phyloP scores from a whole-genome alignment of 2,113 vertebrate species.

The Chelonoidis abingdonii region DNA sequence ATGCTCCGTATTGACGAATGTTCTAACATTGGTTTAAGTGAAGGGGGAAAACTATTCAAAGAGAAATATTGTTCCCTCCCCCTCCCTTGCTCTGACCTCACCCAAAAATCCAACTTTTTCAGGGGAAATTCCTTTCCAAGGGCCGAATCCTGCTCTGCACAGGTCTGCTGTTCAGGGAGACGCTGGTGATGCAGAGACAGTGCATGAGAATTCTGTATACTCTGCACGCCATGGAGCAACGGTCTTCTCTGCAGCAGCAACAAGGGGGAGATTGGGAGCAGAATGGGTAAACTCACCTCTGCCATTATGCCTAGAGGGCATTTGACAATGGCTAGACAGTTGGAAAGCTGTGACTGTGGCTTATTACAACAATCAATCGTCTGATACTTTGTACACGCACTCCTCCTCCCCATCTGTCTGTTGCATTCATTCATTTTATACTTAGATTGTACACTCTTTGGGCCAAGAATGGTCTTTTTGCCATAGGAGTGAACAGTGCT shows the following conservation, averaged over 20 bases:
- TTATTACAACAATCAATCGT: background rate
- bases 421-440: background rate
- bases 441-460: background rate
- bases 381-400: background rate
- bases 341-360: background rate
- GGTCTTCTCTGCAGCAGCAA: accelerated
- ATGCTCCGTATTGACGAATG: background rate
- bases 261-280: background rate
- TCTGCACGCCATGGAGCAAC: accelerated
- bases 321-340: background rate
- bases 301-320: background rate
- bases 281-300: background rate
- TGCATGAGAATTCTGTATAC: background rate
- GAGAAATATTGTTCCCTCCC: background rate
- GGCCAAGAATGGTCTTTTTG: background rate
- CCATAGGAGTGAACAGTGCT: background rate
- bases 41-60: background rate
- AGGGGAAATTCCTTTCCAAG: background rate
- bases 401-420: background rate
- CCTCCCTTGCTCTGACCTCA: background rate
- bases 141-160: background rate
- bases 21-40: background rate
- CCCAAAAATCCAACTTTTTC: background rate
- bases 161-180: background rate
- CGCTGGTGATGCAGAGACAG: background rate